Evolutionary conservation across 1,140 invertebrate species (phyloP), one percentile per base, ranked within the genome.

Genomic region (Drosophila sturtevanti): DNA sequence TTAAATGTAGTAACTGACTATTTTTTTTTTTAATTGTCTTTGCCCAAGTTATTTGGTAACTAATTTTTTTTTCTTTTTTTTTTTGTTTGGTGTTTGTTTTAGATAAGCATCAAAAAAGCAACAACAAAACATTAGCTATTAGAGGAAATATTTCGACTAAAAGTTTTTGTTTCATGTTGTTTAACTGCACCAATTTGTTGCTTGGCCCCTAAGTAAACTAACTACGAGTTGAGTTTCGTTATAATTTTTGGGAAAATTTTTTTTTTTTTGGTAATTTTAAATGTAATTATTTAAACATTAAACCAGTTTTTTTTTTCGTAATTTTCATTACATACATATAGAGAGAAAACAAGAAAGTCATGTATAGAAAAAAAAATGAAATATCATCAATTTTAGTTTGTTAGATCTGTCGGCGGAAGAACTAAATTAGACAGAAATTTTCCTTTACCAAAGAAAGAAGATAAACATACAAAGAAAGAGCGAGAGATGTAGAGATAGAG

Each of bases 271-370:
- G 77, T 77, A 79, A 68, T 79, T 81, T 85, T 79, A 58, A 56
- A 68, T 81, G 79, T 87, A 86, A 87, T 87, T 87, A 87, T 87
- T 87, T 89, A 82, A 82, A 77, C 84, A 87, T 87, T 89, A 87
- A 87, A 89, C 79, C 79, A 70, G 84, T 89, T 58, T 63, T 31
- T 60, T 60, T 5, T 60, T n/a, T 31, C 27, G 52, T 67, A 63
- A 18, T 48, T 65, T 68, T 51, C 21, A 64, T 55, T 48, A 58
- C 66, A 14, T 0, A 38, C n/a, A n/a, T 4, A 37, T n/a, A 38
- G 3, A 64, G 76, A 55, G 82, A 86, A 87, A 86, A 87, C 71
- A 76, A 89, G 71, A 87, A 87, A 81, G 70, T 66, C 75, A 81
- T 70, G 62, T 74, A 77, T 63, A 72, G 58, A 63, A 72, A 58